Conservation (phyloP, 1,140 invertebrate genomes). For the Galendromus occidentalis region DNA sequence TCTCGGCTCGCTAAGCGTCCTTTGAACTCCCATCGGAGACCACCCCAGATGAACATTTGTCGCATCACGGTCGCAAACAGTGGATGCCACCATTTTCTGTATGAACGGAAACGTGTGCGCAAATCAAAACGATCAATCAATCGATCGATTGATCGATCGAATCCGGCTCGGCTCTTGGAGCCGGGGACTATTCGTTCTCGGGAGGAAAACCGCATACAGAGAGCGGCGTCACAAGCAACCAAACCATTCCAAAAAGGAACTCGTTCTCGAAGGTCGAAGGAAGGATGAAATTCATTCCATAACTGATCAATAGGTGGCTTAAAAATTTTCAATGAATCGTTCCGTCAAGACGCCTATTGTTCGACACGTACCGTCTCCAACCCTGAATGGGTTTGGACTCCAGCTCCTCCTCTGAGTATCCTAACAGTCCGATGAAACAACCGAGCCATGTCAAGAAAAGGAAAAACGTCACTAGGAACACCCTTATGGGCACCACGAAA, state of each 20-base stretch:
- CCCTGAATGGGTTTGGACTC: constrained; percentile 8
- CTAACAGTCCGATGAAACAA: constrained; percentile 5
- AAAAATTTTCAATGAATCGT: too few species aligned
- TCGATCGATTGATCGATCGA: too few species aligned
- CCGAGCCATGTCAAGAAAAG: constrained; percentile 7
- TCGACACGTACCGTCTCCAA: background rate
- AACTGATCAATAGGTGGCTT: too few species aligned
- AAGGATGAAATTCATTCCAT: too few species aligned
- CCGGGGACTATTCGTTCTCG: too few species aligned
- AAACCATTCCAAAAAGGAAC: too few species aligned
- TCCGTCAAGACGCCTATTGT: too few species aligned
- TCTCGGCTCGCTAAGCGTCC: background rate
- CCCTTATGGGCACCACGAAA: background rate
- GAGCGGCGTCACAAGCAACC: too few species aligned
- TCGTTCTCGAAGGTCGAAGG: too few species aligned
- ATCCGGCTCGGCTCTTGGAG: too few species aligned
- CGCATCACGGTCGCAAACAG: background rate
- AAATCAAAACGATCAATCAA: too few species aligned
- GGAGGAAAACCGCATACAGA: too few species aligned
- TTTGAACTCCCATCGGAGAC: background rate
- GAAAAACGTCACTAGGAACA: background rate
- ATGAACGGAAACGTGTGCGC: background rate
- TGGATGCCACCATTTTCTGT: background rate
- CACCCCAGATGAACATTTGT: constrained; percentile 6
- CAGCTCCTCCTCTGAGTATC: constrained; percentile 5